Evolutionary conservation across 2,888 invertebrate species (phyloP), one percentile per base, ranked within the genome.

Genomic region (Plagiodera versicolora): DNA sequence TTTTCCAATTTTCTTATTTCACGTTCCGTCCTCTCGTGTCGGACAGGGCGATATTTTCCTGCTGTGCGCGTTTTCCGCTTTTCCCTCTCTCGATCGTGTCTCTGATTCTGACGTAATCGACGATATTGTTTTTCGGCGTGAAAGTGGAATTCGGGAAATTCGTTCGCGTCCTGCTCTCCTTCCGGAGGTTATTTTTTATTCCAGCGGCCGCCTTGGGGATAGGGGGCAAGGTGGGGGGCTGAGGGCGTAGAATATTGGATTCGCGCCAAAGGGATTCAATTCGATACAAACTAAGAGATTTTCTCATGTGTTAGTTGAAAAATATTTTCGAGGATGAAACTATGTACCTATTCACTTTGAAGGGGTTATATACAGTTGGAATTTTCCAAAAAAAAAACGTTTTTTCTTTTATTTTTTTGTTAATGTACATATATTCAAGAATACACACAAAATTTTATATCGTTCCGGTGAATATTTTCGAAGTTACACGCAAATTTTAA

Each of bases 101-200:
- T n/a, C 74, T 50, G 55, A 68, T 72, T 72, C 70, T 74, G 76
- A 74, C 75, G 74, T 74, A 70, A 70, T 71, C 65, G 66, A 39
- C 62, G 62, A 58, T 62, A 62, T 62, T 62, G 58, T 62, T 62
- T 55, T 59, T 54, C 52, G 56, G 57, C 24, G 30, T 17, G 20
- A 39, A 51, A 49, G 16, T 48, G 61, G 61, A 61, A 61, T 61
- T 58, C 50, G 53, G 49, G 58, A 61, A 53, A 61, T 61, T 49
- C 45, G 32, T 49, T 50, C 35, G 20, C 32, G 20, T 39, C n/a
- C 28, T 17, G 30, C 6, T 8, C 24, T 6, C 24, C 6, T 24
- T 32, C 32, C 32, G 32, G 32, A 32, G n/a, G n/a, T n/a, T 32
- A 10, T 32, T 32, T 32, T 24, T 24, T 24, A 3, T 24, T 32